Percentiles rank a stretch among this genome's conserved stretches.
Conservation (phyloP, 2,888 invertebrate species). For the Aricia artaxerxes region DNA sequence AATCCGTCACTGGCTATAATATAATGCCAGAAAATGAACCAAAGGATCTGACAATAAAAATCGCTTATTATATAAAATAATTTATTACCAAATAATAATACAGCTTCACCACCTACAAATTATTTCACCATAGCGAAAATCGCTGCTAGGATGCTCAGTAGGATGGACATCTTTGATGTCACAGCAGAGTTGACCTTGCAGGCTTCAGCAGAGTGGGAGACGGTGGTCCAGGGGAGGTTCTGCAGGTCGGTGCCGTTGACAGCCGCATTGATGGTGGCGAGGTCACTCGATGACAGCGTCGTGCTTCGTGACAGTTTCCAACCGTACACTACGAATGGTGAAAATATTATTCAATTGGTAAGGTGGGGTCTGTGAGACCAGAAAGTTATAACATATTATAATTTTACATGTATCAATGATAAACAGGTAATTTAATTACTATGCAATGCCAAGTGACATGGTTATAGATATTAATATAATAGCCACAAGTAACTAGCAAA, state of each 20-base stretch:
- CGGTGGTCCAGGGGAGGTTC: neutral
- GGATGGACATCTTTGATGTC: neutral
- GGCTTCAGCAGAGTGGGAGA: neutral
- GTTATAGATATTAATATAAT: too few relatives aligned
- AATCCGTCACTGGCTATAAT: too few relatives aligned
- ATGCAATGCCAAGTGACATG: too few relatives aligned
- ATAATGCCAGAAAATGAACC: neutral
- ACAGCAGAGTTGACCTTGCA: slow-evolving; percentile 19
- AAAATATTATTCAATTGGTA: neutral
- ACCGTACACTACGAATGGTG: neutral
- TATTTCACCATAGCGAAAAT: neutral
- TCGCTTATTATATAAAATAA: neutral
- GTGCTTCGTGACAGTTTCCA: slow-evolving; percentile 11
- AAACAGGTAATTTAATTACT: too few relatives aligned
- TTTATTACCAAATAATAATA: neutral
- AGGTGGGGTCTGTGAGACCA: neutral
- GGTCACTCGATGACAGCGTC: neutral
- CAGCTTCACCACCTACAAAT: neutral
- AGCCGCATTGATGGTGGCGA: neutral
- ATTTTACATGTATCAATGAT: too few relatives aligned
- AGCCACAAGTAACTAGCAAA: too few relatives aligned
- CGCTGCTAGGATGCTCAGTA: neutral
- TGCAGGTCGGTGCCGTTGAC: slow-evolving; percentile 9
- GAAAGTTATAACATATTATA: neutral
- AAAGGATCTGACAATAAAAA: neutral